A percentile compares a stretch with the other conserved stretches of the same genome.
Evolutionary conservation across 2,888 invertebrate species (phyloP).

Genomic region (Pollenia angustigena): DNA sequence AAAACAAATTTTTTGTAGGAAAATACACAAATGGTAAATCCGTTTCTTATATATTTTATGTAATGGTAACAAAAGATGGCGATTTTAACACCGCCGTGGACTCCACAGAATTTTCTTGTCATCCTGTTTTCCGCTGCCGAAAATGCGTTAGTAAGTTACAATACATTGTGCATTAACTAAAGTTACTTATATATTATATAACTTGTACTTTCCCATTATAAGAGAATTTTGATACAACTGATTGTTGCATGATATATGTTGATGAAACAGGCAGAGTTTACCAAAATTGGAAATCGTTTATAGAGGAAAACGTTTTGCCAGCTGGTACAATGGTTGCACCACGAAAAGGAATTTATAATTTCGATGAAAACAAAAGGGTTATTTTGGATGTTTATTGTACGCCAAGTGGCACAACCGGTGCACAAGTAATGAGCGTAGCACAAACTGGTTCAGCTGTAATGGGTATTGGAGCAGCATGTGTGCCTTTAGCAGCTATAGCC

Average conservation of each 20-base stretch:
- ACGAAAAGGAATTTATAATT: slow-evolving; percentile 81
- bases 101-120: slow-evolving; percentile 77
- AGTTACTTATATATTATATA: neutral
- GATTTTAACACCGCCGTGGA: slow-evolving; percentile 70
- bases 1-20: slow-evolving; percentile 74
- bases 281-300: slow-evolving; percentile 84
- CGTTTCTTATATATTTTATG: slow-evolving; percentile 80
- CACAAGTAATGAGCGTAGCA: slow-evolving; percentile 68
- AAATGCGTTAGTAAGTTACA: slow-evolving; percentile 80
- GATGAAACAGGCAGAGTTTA: slow-evolving; percentile 84
- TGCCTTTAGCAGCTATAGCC: slow-evolving; percentile 75
- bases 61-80: slow-evolving; percentile 77
- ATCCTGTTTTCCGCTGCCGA: slow-evolving; percentile 81
- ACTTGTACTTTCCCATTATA: slow-evolving; percentile 10
- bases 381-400: slow-evolving; percentile 77
- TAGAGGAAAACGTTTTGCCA: slow-evolving; percentile 84
- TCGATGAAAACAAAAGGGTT: slow-evolving; percentile 68
- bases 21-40: slow-evolving; percentile 81
- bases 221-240: slow-evolving; percentile 74
- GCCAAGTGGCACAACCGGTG: slow-evolving; percentile 75
- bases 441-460: slow-evolving; percentile 76
- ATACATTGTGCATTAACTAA: neutral
- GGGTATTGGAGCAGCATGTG: slow-evolving; percentile 77
- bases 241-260: slow-evolving; percentile 82
- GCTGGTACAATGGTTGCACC: slow-evolving; percentile 84